Evolutionary conservation across 2,888 invertebrate species (phyloP), one percentile per base, ranked within the genome.

Genomic region (Homarus gammarus): DNA sequence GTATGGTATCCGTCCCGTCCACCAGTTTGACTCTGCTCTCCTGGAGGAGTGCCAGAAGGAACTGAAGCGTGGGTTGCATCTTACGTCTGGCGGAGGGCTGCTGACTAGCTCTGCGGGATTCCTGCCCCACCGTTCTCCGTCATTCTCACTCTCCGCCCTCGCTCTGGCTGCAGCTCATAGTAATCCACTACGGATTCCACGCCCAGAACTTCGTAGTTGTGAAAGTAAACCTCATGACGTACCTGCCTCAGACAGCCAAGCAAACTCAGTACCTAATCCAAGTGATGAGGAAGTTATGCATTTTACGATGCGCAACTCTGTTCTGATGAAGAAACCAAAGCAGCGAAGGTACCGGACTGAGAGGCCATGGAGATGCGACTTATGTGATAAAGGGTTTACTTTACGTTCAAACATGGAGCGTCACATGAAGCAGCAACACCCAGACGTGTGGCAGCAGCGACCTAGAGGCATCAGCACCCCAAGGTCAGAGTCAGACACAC

Each of bases 351-450:
- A 98, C 93, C 95, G 98, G 90, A 98, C 98, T 36, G 98, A 98
- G 93, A 95, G 98, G 40, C 98, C 98, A 0, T 98, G 98, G 94
- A 96, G 97, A 0, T 98, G 98, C 93, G 97, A 97, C 89, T 97
- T 97, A 93, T 98, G 98, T 94, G 96, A 97, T 0, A 98, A 98
- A 0, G 95, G 97, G 84, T 98, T 98, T 93, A 98, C 98, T 0
- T 94, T 98, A 18, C 93, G 94, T n/a, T 98, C 98, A 15, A 98
- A 98, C 93, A 98, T 98, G 97, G 98, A 98, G 94, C 95, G 98
- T 0, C 98, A 98, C 93, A 97, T 98, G 2, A 98, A 98, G 93
- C 98, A 98, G 93, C 98, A 98, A 93, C 98, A 98, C 94, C 98
- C 98, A 0, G 97, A 97, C 91, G 96, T 96, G 93, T 98, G 98